These are phyloP conservation scores for Oscheius sp. DNA, from an alignment of 1,140 invertebrate species.

Conservation along the genomic window DNA sequence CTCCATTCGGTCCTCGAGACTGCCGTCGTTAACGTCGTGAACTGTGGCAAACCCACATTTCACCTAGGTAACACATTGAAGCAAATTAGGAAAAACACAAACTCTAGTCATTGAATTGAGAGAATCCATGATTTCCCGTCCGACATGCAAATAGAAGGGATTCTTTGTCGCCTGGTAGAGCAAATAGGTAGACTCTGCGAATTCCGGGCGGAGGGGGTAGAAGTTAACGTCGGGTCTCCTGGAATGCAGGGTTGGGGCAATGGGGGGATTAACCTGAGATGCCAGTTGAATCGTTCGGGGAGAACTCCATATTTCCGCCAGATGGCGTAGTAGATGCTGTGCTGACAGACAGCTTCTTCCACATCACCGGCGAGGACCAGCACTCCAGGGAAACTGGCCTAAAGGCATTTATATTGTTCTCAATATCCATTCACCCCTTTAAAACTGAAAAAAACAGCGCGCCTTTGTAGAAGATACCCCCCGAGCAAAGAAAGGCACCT, in stretches of 20 bases:
- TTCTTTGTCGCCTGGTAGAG: slow-evolving; percentile 73
- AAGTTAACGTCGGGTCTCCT: slow-evolving; percentile 69
- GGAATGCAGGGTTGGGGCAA: slow-evolving; percentile 3
- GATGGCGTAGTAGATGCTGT: slow-evolving; percentile 71
- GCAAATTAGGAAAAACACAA: background rate
- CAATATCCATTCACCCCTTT: too few relatives aligned
- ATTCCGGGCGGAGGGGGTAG: slow-evolving; percentile 71
- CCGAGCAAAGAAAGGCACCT: slow-evolving; percentile 62
- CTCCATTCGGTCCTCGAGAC: slow-evolving; percentile 96
- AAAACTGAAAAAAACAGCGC: too few relatives aligned
- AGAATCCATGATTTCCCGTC: slow-evolving; percentile 69
- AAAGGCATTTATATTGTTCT: background rate
- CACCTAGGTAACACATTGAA: slow-evolving; percentile 6
- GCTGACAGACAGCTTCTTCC: slow-evolving; percentile 73
- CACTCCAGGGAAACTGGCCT: slow-evolving; percentile 56
- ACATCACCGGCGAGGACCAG: slow-evolving; percentile 72
- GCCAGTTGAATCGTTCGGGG: slow-evolving; percentile 73
- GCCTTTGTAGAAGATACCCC: too few relatives aligned
- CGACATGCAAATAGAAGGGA: slow-evolving; percentile 74
- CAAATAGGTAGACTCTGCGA: slow-evolving; percentile 73
- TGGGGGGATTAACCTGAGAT: slow-evolving; percentile 60
- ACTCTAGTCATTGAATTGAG: slow-evolving; percentile 68
- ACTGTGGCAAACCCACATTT: slow-evolving; percentile 73
- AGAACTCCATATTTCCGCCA: slow-evolving; percentile 71
- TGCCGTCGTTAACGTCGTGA: slow-evolving; percentile 81